Evolutionary conservation across 2,888 invertebrate genomes (phyloP).

Genomic region (Nemapogon koenigi): DNA sequence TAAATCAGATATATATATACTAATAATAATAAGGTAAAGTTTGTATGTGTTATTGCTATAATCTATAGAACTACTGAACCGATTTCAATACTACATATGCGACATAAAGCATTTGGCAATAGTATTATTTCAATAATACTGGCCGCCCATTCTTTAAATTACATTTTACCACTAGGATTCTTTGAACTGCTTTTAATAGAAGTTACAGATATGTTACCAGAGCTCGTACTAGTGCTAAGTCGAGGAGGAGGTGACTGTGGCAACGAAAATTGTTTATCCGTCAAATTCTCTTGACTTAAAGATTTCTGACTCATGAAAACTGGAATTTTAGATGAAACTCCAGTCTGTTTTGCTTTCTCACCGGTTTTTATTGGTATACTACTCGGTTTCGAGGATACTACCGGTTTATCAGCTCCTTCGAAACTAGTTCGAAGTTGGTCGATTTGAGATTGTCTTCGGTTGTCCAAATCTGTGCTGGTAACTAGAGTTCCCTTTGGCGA

Average conservation of each 20-base stretch:
- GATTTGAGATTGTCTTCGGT: constrained; percentile 63
- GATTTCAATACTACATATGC: no score
- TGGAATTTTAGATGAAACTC: constrained; percentile 58
- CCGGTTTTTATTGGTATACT: constrained; percentile 50
- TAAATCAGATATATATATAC: no score
- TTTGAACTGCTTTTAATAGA: constrained; percentile 67
- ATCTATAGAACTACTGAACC: no score
- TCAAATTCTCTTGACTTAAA: constrained; percentile 53
- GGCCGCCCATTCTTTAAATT: constrained; percentile 9
- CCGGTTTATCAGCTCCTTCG: constrained; percentile 35
- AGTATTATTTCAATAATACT: neutral
- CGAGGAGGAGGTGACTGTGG: constrained; percentile 47
- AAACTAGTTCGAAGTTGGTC: constrained; percentile 40
- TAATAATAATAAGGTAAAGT: no score
- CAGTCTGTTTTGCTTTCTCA: constrained; percentile 33
- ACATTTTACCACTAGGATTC: constrained; percentile 54
- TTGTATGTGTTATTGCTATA: no score
- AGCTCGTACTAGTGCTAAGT: constrained; percentile 32
- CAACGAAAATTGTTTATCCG: constrained; percentile 42
- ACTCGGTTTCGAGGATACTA: constrained; percentile 48
- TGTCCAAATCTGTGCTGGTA: constrained; percentile 57
- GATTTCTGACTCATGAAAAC: constrained; percentile 57
- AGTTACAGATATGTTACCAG: constrained; percentile 64
- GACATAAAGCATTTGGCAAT: constrained; percentile 14
- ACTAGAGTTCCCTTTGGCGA: constrained; percentile 61